Conservation (phyloP, 1,140 invertebrate species). For the Drosophila ironensis region DNA sequence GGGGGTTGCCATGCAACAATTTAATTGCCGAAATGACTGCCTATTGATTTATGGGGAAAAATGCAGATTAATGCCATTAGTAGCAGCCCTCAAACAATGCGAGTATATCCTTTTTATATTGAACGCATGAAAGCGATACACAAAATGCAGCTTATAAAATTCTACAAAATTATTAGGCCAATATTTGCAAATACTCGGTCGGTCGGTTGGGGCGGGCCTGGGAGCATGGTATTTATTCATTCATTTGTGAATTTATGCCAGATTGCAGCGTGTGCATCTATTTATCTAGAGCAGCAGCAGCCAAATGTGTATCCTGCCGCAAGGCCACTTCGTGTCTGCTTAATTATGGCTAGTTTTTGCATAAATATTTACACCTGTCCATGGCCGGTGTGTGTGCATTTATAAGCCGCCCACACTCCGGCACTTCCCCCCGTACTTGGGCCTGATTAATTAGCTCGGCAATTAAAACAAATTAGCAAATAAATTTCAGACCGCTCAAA, state of each 20-base stretch:
- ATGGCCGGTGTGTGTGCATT: no score
- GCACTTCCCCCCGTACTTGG: slow-evolving; percentile 3
- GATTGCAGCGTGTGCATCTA: slow-evolving; percentile 7
- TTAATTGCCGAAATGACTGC: slow-evolving; percentile 67
- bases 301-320: slow-evolving; percentile 15
- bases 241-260: slow-evolving; percentile 23
- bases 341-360: slow-evolving; percentile 34
- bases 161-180: slow-evolving; percentile 10
- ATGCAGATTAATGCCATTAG: slow-evolving; percentile 62
- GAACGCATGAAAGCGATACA: slow-evolving; percentile 16
- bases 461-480: slow-evolving; percentile 44
- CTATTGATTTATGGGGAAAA: slow-evolving; percentile 67
- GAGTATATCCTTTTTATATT: slow-evolving; percentile 18
- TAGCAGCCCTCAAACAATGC: slow-evolving; percentile 9
- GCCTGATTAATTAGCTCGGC: slow-evolving; percentile 28
- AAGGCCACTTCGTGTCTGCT: slow-evolving; percentile 24
- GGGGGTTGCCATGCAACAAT: slow-evolving; percentile 59
- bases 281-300: slow-evolving; percentile 3
- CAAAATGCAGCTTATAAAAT: slow-evolving; percentile 10
- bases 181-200: no score
- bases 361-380: slow-evolving; percentile 34
- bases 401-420: no score
- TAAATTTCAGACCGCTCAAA: slow-evolving; percentile 20
- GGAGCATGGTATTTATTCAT: slow-evolving; percentile 8
- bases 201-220: no score